These are phyloP conservation scores for Gnatocerus cornutus DNA, from an alignment of 2,888 invertebrate species.

Conservation along the genomic window DNA sequence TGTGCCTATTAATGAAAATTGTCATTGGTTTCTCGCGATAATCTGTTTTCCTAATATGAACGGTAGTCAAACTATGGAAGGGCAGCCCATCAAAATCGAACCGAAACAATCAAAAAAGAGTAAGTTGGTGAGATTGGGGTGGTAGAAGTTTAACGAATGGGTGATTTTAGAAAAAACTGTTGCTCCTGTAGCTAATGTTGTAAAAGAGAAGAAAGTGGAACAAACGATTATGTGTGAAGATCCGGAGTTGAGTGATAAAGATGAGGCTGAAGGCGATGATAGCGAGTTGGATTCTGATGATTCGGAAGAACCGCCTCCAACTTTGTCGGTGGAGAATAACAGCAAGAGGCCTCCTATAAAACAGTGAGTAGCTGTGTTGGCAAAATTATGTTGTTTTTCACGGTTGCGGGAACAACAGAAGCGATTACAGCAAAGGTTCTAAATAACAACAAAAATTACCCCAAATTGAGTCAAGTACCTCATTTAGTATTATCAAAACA, in stretches of 20 bases:
- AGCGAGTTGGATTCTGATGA: conserved; percentile 77
- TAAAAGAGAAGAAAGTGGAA: conserved; percentile 70
- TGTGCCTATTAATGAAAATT: conserved; percentile 98
- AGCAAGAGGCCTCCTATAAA: conserved; percentile 74
- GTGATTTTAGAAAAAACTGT: conserved; percentile 64
- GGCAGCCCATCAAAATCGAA: conserved; percentile 73
- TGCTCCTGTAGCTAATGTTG: conserved; percentile 73
- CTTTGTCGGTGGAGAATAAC: conserved; percentile 41
- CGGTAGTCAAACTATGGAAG: conserved; percentile 81
- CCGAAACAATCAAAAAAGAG: conserved; percentile 71
- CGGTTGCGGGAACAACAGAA: no score
- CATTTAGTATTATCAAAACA: no score
- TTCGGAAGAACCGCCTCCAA: conserved; percentile 68
- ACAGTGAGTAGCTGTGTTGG: conserved; percentile 73
- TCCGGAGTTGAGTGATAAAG: conserved; percentile 81
- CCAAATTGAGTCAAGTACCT: no score
- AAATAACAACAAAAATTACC: no score
- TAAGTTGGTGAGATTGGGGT: conserved; percentile 60
- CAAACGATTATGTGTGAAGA: conserved; percentile 78
- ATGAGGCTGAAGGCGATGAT: conserved; percentile 83
- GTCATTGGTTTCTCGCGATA: conserved; percentile 98
- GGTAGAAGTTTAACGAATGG: conserved; percentile 9
- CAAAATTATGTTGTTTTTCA: no score
- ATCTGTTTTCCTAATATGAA: conserved; percentile 94
- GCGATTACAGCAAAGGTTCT: no score